Evolutionary conservation across 2,113 vertebrate species (phyloP), one percentile per base, ranked within the genome.

Genomic region (Cairina moschata): DNA sequence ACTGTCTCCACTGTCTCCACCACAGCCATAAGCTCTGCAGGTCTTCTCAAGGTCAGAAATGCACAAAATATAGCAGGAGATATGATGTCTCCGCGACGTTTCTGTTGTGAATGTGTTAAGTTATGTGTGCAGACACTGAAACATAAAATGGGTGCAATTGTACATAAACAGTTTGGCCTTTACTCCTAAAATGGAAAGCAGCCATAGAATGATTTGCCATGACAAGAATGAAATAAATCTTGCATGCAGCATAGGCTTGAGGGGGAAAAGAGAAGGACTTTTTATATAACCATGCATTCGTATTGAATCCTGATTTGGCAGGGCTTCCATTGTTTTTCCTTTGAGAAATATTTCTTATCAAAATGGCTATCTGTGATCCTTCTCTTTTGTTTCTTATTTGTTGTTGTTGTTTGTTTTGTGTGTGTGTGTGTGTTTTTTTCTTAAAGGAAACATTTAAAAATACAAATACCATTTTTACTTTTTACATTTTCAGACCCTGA

Each of bases 301-400:
- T 48, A 11, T 22, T 48, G 18, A 32, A 79, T 93, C 17, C 48
- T 74, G 28, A 44, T 83, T 92, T 93, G 82, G 31, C 67, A 90
- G 36, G 13, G 16, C 56, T 88, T 83, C 46, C 32, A 6, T 9
- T 77, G 8, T 0, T 50, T 79, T 84, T 83, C 14, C 32, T 77
- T 77, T 78, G 59, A 36, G 38, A 71, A 94, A 83, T 86, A 5
- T 81, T 91, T 91, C 68, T 72, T 63, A 90, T n/a, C 75, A 94
- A 91, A 79, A 85, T 2, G 1, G 15, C 52, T 87, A 32, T 85
- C 63, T 75, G 56, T 12, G 1, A 73, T 83, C 55, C 46, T 66
- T 83, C 54, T 81, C 1, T 0, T 40, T 40, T 40, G 12, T 40
- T 40, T 78, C 25, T 90, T 79, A 86, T 46, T 18, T 46, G 44